phyloP scores from a whole-genome alignment of 2,888 invertebrate genomes.

The Harpalus rubripes region DNA sequence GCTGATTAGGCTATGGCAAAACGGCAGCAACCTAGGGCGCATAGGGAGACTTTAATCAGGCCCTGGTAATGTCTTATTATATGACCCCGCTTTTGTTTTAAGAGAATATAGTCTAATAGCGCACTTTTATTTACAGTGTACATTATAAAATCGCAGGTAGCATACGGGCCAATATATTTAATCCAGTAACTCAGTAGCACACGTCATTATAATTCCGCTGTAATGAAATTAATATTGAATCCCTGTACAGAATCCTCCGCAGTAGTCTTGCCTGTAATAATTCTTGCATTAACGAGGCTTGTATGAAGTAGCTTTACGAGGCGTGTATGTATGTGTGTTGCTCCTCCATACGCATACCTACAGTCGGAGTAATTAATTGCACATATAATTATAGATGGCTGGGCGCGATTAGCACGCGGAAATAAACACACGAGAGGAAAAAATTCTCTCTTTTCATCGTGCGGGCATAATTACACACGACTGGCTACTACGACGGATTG shows the following conservation, averaged over 20 bases:
- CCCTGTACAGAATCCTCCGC: not conserved
- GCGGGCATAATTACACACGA: constrained; percentile 52
- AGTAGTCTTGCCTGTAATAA: not conserved
- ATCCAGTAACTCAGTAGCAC: no score
- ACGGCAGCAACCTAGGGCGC: no score
- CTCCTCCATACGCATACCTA: constrained; percentile 40
- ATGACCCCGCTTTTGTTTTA: no score
- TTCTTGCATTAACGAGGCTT: not conserved
- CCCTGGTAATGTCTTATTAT: no score
- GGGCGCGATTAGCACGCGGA: constrained; percentile 68
- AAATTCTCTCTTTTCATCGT: constrained; percentile 27
- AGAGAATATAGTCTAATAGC: no score
- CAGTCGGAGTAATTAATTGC: constrained; percentile 69
- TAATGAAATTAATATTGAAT: not conserved
- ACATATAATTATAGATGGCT: constrained; percentile 69
- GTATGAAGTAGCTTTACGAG: constrained; percentile 17
- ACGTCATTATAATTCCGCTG: no score
- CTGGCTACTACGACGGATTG: constrained; percentile 8
- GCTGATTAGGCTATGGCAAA: no score
- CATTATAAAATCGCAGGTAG: no score
- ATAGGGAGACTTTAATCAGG: no score
- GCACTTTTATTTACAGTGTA: no score
- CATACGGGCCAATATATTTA: no score
- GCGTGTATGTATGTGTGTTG: constrained; percentile 35
- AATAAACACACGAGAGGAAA: constrained; percentile 60